A percentile compares a stretch with the other conserved stretches of the same genome.
Conservation (phyloP, 2,113 vertebrate genomes). For the Tyrannus savana region DNA sequence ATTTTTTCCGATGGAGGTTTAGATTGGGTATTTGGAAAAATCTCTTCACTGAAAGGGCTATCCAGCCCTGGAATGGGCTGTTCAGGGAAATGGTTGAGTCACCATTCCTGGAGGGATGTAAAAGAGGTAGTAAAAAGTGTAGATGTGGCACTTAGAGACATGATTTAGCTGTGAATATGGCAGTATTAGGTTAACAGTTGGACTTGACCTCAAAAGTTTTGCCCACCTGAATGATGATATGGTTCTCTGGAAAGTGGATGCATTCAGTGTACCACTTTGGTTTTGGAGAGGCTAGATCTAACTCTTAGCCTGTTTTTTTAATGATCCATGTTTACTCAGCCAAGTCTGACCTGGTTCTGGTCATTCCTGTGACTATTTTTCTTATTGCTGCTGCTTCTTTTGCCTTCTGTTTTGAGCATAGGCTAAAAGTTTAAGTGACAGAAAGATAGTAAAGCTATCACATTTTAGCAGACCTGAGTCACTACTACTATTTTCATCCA, state of each 20-base stretch:
- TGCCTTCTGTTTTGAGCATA: not conserved
- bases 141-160: not conserved
- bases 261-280: not conserved
- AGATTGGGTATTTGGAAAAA: not conserved
- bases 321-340: not conserved
- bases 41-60: not conserved
- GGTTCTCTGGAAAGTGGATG: not conserved
- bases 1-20: not conserved
- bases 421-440: not conserved
- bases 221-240: not conserved
- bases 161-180: not conserved
- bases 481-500: not conserved
- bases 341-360: not conserved
- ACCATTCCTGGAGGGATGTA: not conserved
- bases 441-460: not conserved
- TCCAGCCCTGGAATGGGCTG: not conserved
- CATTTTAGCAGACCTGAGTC: not conserved
- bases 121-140: not conserved
- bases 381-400: not conserved
- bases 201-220: not conserved
- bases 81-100: not conserved
- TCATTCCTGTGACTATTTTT: not conserved
- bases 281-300: not conserved
- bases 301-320: not conserved
- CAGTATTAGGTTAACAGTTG: not conserved